Percentiles rank a stretch among this genome's conserved stretches.
Evolutionary conservation across 2,113 vertebrate species (phyloP).

Genomic region (Chunga burmeisteri): DNA sequence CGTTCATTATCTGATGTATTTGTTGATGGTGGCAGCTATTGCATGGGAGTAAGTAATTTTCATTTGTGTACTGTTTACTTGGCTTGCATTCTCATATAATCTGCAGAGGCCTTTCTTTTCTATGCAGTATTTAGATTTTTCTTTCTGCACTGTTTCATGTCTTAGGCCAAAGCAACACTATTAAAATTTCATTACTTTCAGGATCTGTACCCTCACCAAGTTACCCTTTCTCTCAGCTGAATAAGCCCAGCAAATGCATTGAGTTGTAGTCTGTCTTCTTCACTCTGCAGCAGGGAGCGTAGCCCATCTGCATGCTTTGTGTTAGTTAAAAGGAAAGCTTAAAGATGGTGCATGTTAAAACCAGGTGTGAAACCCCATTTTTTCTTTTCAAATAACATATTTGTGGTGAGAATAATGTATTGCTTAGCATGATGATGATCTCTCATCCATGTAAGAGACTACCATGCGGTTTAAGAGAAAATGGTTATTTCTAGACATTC

Average conservation of each 20-base stretch:
- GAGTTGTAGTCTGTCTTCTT: neutral
- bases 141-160: neutral
- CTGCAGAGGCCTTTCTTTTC: neutral
- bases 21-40: slow-evolving; percentile 92
- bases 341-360: neutral
- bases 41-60: slow-evolving; percentile 88
- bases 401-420: neutral
- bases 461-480: neutral
- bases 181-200: neutral
- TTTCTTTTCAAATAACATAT: neutral
- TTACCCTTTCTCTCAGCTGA: neutral
- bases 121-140: neutral
- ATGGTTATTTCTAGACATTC: neutral
- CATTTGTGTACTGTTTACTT: neutral
- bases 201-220: neutral
- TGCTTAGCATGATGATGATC: neutral
- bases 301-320: neutral
- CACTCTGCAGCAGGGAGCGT: neutral
- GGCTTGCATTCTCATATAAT: neutral
- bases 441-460: neutral
- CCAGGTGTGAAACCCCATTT: neutral
- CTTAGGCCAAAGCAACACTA: neutral
- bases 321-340: neutral
- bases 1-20: slow-evolving; percentile 92
- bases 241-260: neutral